Percentiles rank a stretch among this genome's conserved stretches.
These are phyloP conservation scores for Loxodonta africana DNA, from an alignment of 2,113 vertebrate genomes.

Conservation along the genomic window DNA sequence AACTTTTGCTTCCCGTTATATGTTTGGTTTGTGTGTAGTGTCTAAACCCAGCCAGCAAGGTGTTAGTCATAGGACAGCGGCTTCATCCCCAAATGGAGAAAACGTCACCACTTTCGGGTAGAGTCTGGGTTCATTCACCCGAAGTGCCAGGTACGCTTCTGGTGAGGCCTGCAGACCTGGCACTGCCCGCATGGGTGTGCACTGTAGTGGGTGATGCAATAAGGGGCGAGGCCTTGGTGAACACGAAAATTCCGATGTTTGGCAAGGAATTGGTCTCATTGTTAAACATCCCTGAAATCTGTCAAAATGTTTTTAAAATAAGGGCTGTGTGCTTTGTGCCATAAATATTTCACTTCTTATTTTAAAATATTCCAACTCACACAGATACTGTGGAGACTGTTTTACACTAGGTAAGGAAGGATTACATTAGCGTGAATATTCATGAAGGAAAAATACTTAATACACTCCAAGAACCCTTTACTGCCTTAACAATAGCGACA, in stretches of 20 bases:
- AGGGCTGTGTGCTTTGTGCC: not conserved
- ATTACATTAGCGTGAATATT: not conserved
- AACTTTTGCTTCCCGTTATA: not conserved
- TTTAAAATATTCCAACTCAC: constrained; percentile 60
- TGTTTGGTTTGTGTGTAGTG: too few species aligned
- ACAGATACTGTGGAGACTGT: constrained; percentile 4
- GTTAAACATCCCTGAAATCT: constrained; percentile 46
- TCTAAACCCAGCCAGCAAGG: not conserved
- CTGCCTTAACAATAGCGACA: not conserved
- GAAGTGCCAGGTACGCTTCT: not conserved
- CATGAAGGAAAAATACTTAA: not conserved
- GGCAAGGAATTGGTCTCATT: not conserved
- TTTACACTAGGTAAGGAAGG: not conserved
- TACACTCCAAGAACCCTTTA: not conserved
- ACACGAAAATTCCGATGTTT: not conserved
- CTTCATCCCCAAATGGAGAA: not conserved
- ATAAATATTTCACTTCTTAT: constrained; percentile 70
- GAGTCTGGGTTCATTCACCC: not conserved
- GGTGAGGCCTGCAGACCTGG: not conserved
- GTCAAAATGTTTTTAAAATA: constrained; percentile 55
- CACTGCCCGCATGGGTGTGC: accelerated
- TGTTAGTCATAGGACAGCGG: not conserved
- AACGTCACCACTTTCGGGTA: not conserved
- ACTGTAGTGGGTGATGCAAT: accelerated
- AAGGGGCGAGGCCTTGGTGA: not conserved